Evolutionary conservation across 2,113 vertebrate genomes (phyloP), one percentile per base, ranked within the genome.

Genomic region (Eolophus roseicapilla): DNA sequence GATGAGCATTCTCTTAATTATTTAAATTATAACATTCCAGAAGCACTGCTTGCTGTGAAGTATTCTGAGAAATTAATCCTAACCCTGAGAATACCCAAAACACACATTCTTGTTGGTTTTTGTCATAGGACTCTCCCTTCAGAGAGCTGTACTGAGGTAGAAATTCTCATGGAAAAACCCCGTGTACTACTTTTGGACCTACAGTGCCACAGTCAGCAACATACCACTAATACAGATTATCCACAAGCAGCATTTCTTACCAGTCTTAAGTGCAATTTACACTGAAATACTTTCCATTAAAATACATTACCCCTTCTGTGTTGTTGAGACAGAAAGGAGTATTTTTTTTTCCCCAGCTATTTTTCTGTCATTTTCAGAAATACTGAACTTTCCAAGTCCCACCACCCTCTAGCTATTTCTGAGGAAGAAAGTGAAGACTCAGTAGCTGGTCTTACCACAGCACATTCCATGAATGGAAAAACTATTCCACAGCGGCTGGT

Each of bases 321-420:
- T 35, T 70, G 28, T 2, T 63, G 14, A 76, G 53, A 53, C 19
- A 73, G 35, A 69, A 59, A 87, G 70, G 13, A 80, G 2, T 0
- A n/a, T 19, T 53, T 0, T 53, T 85, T 60, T 90, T 52, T 7
- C 57, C 57, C 62, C 35, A 86, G 24, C 5, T 70, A 52, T 63
- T 91, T 82, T 55, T 52, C 65, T n/a, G 35, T 10, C 13, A 24
- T 59, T 93, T 87, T 53, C 82, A 94, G 64, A 82, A 80, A 52
- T 19, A 53, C 6, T 44, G 27, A 91, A 65, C 5, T 13, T 44
- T 78, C 3, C n/a, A 76, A 60, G 31, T 85, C 23, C 19, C 25
- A 67, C 31, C 53, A 67, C 6, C 1, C 21, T 41, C n/a, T 9
- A 70, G 41, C 10, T 74, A 18, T 41, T 74, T 86, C 59, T 81